phyloP scores from a whole-genome alignment of 2,888 invertebrate genomes.

The Didymodactylos carnosus region DNA sequence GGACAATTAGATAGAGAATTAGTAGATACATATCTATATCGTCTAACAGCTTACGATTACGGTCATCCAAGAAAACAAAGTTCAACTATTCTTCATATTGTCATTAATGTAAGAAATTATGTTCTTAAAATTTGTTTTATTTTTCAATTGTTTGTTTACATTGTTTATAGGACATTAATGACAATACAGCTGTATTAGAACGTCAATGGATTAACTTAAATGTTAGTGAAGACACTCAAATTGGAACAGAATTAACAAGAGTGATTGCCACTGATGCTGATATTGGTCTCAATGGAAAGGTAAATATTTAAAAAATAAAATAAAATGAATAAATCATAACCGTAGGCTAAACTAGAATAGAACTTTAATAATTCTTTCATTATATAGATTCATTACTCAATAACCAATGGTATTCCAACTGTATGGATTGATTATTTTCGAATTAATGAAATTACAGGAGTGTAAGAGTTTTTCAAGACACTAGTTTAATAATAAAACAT shows the following conservation, averaged over 20 bases:
- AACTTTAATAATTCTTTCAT: neutral
- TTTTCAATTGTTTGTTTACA: neutral
- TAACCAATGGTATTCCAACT: neutral
- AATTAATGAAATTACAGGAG: neutral
- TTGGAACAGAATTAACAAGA: neutral
- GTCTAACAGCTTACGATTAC: neutral
- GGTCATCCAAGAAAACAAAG: neutral
- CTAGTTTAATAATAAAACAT: neutral
- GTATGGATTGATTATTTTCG: neutral
- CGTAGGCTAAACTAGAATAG: neutral
- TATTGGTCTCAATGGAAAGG: neutral
- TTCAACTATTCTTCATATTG: neutral
- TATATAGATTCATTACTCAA: neutral
- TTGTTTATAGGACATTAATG: constrained; percentile 2
- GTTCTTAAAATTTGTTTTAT: too few species aligned
- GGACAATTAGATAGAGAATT: neutral
- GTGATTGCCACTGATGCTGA: neutral
- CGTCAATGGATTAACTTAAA: neutral
- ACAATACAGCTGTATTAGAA: neutral
- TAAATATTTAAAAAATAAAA: too few species aligned
- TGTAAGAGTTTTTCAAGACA: neutral
- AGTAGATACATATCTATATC: neutral
- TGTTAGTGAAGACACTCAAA: constrained; percentile 1
- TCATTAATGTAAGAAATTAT: neutral
- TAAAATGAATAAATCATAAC: neutral